Base-by-base conservation (phyloP, 2,797 vertebrate species). In the Dryobates pubescens region DNA sequence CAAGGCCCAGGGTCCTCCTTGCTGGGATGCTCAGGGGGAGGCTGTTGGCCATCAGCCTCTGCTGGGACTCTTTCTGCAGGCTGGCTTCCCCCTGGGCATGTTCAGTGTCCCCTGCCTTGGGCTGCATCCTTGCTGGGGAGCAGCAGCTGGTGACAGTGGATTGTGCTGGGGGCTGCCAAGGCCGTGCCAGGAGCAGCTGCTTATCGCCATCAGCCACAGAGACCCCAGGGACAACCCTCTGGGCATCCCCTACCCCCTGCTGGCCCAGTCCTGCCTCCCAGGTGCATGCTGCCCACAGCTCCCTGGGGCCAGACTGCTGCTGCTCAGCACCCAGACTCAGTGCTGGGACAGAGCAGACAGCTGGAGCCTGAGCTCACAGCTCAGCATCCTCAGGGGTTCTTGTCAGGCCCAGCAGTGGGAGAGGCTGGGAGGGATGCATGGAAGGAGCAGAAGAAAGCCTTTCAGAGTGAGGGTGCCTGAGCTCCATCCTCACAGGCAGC, bases 61-160 rank as follows among this genome's bases (percentile, higher is more conserved):
- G 16, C 9, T 20, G 68, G 30, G n/a, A 12, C n/a, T 87, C 76
- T 63, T 75, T 63, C 68, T 29, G 22, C 96, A 99, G 99, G 95
- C 91, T 69, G 96, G 95, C 20, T 89, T 98, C 93, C 96, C 88
- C 6, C 18, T 97, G 0, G 98, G 99, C 34, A 96, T 98, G 96
- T 99, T 99, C 97, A 0, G 94, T 99, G 75, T 98, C 89, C 89
- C 99, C 99, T 5, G 98, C 97, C 11, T 95, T 92, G 8, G 98
- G 98, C 27, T 83, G 54, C 43, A 24, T 99, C 32, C 30, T 85
- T 36, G 94, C 98, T 0, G 98, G 98, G 9, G 96, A 92, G 45
- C 96, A 97, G 49, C 98, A 98, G 93, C 27, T 92, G 64, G 96
- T 99, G 90, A 98, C 71, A 0, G 98, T 99, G 78, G 98, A 99